These are phyloP conservation scores for Chunga burmeisteri DNA, from an alignment of 2,113 vertebrate genomes.

Conservation along the genomic window DNA sequence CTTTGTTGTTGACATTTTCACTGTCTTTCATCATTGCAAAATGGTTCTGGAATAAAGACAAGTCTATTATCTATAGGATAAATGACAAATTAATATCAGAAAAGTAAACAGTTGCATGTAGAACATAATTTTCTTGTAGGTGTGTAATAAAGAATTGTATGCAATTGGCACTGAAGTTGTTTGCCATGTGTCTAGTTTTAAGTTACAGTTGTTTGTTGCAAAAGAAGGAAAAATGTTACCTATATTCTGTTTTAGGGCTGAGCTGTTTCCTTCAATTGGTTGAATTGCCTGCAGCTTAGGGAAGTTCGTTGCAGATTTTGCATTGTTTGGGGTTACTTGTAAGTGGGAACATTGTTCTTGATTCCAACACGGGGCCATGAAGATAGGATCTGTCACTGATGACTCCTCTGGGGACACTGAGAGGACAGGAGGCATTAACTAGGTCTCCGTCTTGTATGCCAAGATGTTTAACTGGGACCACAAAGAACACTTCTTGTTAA, in stretches of 20 bases:
- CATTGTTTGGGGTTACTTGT: background rate
- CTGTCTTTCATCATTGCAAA: background rate
- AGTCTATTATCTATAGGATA: background rate
- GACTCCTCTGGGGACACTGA: background rate
- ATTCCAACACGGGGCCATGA: background rate
- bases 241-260: background rate
- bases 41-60: background rate
- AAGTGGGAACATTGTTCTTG: background rate
- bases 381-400: background rate
- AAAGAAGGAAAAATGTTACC: background rate
- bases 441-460: background rate
- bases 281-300: background rate
- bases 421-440: background rate
- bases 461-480: background rate
- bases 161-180: background rate
- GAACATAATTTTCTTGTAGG: background rate
- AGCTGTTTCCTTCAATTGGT: background rate
- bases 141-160: background rate
- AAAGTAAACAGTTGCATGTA: background rate
- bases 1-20: background rate
- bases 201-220: background rate
- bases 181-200: background rate
- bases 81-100: background rate
- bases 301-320: background rate
- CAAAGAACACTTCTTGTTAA: accelerated